Evolutionary conservation across 2,888 invertebrate genomes (phyloP).

Genomic region (Dasypolia templi): DNA sequence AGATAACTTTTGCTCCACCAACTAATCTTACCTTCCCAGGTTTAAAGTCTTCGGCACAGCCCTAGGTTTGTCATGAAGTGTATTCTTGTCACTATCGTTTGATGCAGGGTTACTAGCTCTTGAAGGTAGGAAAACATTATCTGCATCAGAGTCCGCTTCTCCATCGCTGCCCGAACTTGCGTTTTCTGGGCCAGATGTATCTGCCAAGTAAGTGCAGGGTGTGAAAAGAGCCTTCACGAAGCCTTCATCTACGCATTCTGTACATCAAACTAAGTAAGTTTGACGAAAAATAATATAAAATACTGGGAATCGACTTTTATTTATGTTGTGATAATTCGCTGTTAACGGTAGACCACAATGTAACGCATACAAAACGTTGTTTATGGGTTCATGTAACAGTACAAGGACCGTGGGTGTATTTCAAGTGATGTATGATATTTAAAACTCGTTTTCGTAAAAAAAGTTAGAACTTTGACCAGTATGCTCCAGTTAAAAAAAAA

Average conservation of each 20-base stretch:
- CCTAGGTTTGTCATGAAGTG: conserved; percentile 76
- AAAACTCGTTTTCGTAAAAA: background rate
- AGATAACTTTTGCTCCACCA: background rate
- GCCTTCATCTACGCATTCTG: background rate
- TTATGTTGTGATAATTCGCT: background rate
- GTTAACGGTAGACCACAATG: background rate
- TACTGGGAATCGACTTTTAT: background rate
- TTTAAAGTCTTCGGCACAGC: conserved; percentile 87
- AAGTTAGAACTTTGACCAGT: background rate
- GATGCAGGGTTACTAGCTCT: conserved; percentile 81
- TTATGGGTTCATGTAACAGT: background rate
- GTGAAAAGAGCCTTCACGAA: background rate
- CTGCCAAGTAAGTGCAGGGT: conserved; percentile 65
- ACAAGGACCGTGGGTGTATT: background rate
- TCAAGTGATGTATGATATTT: background rate
- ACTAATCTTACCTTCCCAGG: conserved; percentile 80
- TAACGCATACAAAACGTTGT: background rate
- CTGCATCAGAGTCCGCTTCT: conserved; percentile 88
- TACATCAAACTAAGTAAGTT: background rate
- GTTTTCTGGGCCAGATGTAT: conserved; percentile 93
- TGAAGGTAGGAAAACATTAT: conserved; percentile 87
- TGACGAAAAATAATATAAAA: background rate
- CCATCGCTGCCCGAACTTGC: conserved; percentile 87
- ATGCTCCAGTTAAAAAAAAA: background rate
- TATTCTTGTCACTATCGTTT: conserved; percentile 71